Conservation (phyloP, 2,113 vertebrate species). For the Puntigrus tetrazona region DNA sequence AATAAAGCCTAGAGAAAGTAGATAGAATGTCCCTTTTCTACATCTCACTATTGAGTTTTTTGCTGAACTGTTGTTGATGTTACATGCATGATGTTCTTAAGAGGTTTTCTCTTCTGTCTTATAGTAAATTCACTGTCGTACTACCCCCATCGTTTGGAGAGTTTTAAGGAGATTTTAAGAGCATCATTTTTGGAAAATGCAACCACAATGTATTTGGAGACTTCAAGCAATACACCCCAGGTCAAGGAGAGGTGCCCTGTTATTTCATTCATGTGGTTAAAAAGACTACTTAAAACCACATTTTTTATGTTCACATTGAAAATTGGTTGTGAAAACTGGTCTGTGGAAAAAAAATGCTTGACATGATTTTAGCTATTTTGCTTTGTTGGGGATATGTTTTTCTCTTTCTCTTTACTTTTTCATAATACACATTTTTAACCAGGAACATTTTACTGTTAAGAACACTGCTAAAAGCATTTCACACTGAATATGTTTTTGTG, state of each 20-base stretch:
- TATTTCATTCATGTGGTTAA: slow-evolving; percentile 97
- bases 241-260: slow-evolving; percentile 81
- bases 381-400: neutral
- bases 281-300: slow-evolving; percentile 75
- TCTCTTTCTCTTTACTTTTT: neutral
- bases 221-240: slow-evolving; percentile 83
- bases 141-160: slow-evolving; percentile 88
- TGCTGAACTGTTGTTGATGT: neutral
- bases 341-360: neutral
- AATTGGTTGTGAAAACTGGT: neutral
- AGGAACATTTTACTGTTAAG: neutral
- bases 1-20: too few species aligned
- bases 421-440: neutral
- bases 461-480: neutral
- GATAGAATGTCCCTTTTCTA: too few species aligned
- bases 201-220: slow-evolving; percentile 89
- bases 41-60: neutral
- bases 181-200: slow-evolving; percentile 84
- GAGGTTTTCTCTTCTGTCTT: slow-evolving; percentile 1
- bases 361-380: neutral
- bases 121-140: slow-evolving; percentile 85
- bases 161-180: slow-evolving; percentile 83
- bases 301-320: neutral
- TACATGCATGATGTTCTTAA: neutral
- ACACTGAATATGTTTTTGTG: neutral